Evolutionary conservation across 1,140 invertebrate species (phyloP), one percentile per base, ranked within the genome.

Genomic region (Bathynomus jamesi): DNA sequence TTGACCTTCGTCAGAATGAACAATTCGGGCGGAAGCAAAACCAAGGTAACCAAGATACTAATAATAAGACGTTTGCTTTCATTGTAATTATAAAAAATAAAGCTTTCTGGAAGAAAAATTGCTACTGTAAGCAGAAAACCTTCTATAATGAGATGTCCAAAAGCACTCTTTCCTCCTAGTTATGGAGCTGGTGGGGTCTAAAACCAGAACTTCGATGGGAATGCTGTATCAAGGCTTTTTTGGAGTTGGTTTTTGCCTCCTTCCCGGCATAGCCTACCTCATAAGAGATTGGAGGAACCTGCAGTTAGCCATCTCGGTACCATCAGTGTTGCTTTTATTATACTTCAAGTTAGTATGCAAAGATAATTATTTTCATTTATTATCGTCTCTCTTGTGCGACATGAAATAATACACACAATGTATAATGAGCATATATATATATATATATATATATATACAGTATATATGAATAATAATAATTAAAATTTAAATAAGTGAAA

Each of bases 251-350:
- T 61, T 61, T 28, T 74, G 74, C 68, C 5, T 72, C 24, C 73
- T 78, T 28, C 74, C 76, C 3, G 64, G 61, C 0, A 21, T 92
- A 79, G 91, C 89, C 1, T 91, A 89, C 81, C 85, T 87, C 46
- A 84, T 94, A n/a, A 84, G 84, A 24, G 85, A 93, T 75, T 94
- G 92, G 91, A 84, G 89, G 77, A 83, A 82, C 72, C 82, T 93
- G 29, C 89, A 92, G 80, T 85, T 93, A 28, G 88, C 88, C 2
- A 82, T 91, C 3, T 90, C 91, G 2, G 78, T 90, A n/a, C 88
- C 90, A 1, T 89, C 90, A 71, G 75, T 91, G 11, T 78, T 87
- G 4, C 89, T 94, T 73, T 83, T 91, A 40, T 79, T 86, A 46
- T 93, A 93, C 79, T 91, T 91, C 81, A 93, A 53, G 40, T 53